These are phyloP conservation scores for Blastomussa wellsi DNA, from an alignment of 92 coral and sea anemone genomes.

Conservation along the genomic window DNA sequence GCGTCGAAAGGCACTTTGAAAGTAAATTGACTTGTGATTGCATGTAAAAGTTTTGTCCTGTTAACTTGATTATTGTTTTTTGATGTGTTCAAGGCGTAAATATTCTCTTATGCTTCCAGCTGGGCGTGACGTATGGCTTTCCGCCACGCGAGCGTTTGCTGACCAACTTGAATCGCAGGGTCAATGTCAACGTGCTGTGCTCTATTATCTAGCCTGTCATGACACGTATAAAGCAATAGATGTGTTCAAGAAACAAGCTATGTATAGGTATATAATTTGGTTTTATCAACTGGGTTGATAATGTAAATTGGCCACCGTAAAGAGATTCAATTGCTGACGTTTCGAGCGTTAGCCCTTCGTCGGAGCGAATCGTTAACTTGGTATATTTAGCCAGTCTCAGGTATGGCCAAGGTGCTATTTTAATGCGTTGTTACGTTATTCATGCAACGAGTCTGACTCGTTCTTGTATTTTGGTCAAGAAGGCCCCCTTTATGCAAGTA, in stretches of 20 bases:
- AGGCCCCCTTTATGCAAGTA: not conserved
- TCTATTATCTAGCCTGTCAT: constrained; percentile 90
- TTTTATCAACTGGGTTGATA: too few species aligned
- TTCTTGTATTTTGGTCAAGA: too few species aligned
- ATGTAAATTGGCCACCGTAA: too few species aligned
- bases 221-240: constrained; percentile 88
- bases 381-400: too few species aligned
- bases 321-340: too few species aligned
- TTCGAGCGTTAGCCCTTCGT: too few species aligned
- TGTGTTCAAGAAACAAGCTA: constrained; percentile 77
- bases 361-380: too few species aligned
- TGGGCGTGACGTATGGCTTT: constrained; percentile 86
- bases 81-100: not conserved
- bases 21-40: not conserved
- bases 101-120: constrained; percentile 37
- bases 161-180: constrained; percentile 93
- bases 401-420: too few species aligned
- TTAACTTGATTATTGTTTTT: not conserved
- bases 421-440: too few species aligned
- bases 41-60: not conserved
- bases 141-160: constrained; percentile 82
- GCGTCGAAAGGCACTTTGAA: not conserved
- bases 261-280: constrained; percentile 99
- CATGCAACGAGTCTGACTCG: not conserved
- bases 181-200: constrained; percentile 79